Evolutionary conservation across 2,797 vertebrate species (phyloP), one percentile per base, ranked within the genome.

Genomic region (Pangasius krempfi): DNA sequence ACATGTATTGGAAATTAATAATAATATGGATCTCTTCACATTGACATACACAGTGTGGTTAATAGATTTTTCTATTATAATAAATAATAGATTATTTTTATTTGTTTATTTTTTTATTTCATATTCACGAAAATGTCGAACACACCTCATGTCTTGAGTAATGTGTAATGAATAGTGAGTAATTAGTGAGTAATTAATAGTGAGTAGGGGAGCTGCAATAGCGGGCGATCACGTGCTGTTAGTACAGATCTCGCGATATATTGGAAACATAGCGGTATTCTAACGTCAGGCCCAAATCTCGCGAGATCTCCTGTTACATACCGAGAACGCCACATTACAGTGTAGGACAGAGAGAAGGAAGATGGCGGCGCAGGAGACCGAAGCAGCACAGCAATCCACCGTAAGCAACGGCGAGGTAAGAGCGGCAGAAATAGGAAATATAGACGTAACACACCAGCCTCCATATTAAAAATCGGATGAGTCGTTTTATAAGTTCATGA

Each of bases 381-480:
- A 94, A 92, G 94, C 93, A 85, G 52, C 93, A 68, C 93, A 90
- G 89, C 89, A 95, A 91, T 91, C 92, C 50, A 88, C 92, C 90
- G 93, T 93, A 88, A 95, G 94, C 94, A 97, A 96, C 94, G 96
- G 96, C 94, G 96, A 97, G 96, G 96, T 97, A 96, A 96, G 93
- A 93, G 87, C 91, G 75, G 93, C 92, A 93, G 90, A 94, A 93
- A 60, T 18, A 0, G n/a, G 8, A n/a, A 79, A 33, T 10, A 68
- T 47, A 22, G 4, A 44, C 37, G 3, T 33, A 72, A 68, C 50
- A 66, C 58, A 12, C 30, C 4, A 18, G 14, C 1, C 13, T 27
- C 0, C 2, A 73, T 54, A 4, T 16, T 52, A 54, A 18, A 73
- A 0, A 6, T 2, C 5, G 0, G 25, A 30, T 10, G 27, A 30